These are phyloP conservation scores for Muscicapa adusta DNA, from an alignment of 2,113 vertebrate species.

Conservation along the genomic window DNA sequence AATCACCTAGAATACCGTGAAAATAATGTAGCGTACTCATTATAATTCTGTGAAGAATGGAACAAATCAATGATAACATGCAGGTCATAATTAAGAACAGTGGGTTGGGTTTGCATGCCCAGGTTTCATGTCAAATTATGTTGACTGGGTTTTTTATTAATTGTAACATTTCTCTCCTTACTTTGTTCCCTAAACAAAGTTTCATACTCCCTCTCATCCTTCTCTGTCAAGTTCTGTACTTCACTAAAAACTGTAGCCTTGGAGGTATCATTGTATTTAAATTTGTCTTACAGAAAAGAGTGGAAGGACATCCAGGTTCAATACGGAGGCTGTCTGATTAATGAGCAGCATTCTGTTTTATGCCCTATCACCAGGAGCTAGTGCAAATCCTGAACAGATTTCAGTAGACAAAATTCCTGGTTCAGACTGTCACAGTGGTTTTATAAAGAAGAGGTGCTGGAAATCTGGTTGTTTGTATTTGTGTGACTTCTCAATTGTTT, in stretches of 20 bases:
- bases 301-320: neutral
- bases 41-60: neutral
- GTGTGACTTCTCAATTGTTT: neutral
- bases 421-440: neutral
- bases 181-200: neutral
- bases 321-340: rapidly evolving
- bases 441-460: neutral
- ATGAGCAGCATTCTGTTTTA: neutral
- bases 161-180: neutral
- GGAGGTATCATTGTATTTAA: neutral
- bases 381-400: neutral
- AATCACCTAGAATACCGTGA: neutral
- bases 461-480: neutral
- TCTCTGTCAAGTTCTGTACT: neutral
- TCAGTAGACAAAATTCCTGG: neutral
- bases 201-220: neutral
- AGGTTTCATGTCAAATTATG: neutral
- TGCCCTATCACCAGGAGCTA: neutral
- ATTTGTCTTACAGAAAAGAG: neutral
- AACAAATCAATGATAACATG: neutral
- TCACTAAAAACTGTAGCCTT: neutral
- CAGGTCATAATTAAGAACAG: neutral
- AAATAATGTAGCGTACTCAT: neutral
- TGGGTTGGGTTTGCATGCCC: neutral
- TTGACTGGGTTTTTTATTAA: neutral